Conservation (phyloP, 2,888 invertebrate species). For the Chaetoderma sp. region DNA sequence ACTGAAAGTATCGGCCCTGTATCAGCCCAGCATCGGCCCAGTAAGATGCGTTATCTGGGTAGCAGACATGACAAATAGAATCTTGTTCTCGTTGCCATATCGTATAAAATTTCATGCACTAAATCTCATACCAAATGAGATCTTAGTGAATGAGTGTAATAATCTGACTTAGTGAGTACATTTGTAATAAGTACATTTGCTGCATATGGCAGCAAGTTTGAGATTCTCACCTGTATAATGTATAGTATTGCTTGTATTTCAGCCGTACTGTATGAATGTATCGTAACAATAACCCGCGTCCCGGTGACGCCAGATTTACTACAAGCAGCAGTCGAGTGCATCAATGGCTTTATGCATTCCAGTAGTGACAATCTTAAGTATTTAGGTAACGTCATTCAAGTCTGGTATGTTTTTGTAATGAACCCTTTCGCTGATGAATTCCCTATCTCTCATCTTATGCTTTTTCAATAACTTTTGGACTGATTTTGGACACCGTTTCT, state of each 20-base stretch:
- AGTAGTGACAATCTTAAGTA: slow-evolving; percentile 52
- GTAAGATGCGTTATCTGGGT: no score
- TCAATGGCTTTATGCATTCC: slow-evolving; percentile 55
- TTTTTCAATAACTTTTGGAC: neutral
- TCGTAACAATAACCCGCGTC: slow-evolving; percentile 52
- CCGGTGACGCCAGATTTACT: slow-evolving; percentile 46
- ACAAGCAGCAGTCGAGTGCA: slow-evolving; percentile 50
- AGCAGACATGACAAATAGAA: no score
- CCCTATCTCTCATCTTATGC: no score
- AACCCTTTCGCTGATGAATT: no score
- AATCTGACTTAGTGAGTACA: neutral
- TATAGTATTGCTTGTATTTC: slow-evolving; percentile 20
- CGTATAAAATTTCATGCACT: no score
- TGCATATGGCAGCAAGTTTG: neutral
- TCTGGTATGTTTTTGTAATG: no score
- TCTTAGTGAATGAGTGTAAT: neutral
- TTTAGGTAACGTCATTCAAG: slow-evolving; percentile 53
- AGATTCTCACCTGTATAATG: neutral
- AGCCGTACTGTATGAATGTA: slow-evolving; percentile 63
- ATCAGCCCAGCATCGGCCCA: no score
- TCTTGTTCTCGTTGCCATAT: no score
- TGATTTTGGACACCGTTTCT: neutral
- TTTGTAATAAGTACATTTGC: neutral
- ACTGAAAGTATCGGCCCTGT: no score
- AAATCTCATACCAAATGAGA: neutral